Evolutionary conservation across 2,797 vertebrate species (phyloP).

Genomic region (Menidia menidia): DNA sequence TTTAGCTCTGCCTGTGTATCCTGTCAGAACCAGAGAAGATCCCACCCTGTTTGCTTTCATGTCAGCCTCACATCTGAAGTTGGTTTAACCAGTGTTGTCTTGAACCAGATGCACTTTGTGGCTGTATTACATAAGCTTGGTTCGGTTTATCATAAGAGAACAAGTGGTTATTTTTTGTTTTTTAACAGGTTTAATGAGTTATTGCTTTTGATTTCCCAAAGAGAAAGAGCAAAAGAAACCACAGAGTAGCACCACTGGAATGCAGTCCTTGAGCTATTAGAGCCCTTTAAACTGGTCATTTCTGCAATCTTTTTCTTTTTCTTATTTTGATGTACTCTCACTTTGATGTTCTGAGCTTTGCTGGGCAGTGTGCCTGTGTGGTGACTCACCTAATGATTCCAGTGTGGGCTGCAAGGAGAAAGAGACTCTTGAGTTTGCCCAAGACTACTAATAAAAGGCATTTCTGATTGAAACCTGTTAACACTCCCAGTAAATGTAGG

Average conservation of each 20-base stretch:
- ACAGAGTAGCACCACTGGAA: constrained; percentile 22
- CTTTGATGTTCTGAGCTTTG: constrained; percentile 62
- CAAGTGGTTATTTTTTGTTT: not conserved
- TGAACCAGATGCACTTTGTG: constrained; percentile 36
- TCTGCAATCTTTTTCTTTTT: constrained; percentile 28
- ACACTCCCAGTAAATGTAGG: constrained; percentile 10
- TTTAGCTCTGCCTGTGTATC: constrained; percentile 17
- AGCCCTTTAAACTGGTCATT: constrained; percentile 56
- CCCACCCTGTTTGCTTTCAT: constrained; percentile 38
- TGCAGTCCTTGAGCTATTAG: constrained; percentile 39
- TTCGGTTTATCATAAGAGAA: constrained; percentile 2
- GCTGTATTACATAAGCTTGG: constrained; percentile 29
- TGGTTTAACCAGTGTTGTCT: constrained; percentile 28
- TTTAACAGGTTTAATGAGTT: constrained; percentile 28
- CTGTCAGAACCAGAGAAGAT: constrained; percentile 45
- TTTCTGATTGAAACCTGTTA: constrained; percentile 54
- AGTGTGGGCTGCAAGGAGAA: constrained; percentile 59
- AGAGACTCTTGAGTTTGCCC: constrained; percentile 59
- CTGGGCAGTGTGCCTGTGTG: constrained; percentile 48
- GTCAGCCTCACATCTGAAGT: constrained; percentile 48
- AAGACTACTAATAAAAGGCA: constrained; percentile 44
- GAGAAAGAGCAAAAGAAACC: constrained; percentile 3
- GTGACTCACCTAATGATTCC: constrained; percentile 77
- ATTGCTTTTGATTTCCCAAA: constrained; percentile 34
- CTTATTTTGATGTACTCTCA: constrained; percentile 67